Evolutionary conservation across 2,888 invertebrate species (phyloP), one percentile per base, ranked within the genome.

Genomic region (Andrena fulva): DNA sequence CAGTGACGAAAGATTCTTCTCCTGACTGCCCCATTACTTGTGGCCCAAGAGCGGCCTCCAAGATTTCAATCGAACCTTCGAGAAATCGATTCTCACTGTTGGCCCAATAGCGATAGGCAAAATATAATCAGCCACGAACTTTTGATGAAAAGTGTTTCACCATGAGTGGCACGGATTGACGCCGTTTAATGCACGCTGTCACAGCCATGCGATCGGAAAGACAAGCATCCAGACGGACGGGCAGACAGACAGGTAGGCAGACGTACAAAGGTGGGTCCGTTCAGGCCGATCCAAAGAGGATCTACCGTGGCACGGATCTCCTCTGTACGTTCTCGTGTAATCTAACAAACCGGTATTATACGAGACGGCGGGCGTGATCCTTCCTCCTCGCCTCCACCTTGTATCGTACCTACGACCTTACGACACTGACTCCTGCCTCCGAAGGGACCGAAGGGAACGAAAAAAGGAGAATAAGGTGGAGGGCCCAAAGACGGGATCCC

Each of bases 341-440:
- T 88, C 85, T 83, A 83, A 89, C 88, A 89, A 89, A 89, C 89
- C 89, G 88, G 89, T 89, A 89, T 89, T 89, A 88, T 85, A 88
- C 84, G 80, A 88, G 86, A 84, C 77, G 80, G 80, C 84, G 78
- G 81, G 82, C 86, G 85, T 79, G 87, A 88, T 88, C 85, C 84
- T 88, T 87, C 84, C 85, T 76, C 76, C 84, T 64, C 83, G 77
- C 84, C 80, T 75, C 73, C 69, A 52, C 76, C 78, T 82, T 56
- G 74, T 84, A 83, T 89, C 86, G 75, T 85, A 85, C 62, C 82
- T 85, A 79, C 81, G 84, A 89, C 87, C 86, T 89, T 82, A 85
- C 87, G 79, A 88, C 85, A 86, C 80, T 73, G 84, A 82, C 78
- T 88, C 81, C 81, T 83, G 85, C 71, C 77, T 77, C 59, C 76